Conservation (phyloP, 2,113 vertebrate species). For the Semnornis frantzii region DNA sequence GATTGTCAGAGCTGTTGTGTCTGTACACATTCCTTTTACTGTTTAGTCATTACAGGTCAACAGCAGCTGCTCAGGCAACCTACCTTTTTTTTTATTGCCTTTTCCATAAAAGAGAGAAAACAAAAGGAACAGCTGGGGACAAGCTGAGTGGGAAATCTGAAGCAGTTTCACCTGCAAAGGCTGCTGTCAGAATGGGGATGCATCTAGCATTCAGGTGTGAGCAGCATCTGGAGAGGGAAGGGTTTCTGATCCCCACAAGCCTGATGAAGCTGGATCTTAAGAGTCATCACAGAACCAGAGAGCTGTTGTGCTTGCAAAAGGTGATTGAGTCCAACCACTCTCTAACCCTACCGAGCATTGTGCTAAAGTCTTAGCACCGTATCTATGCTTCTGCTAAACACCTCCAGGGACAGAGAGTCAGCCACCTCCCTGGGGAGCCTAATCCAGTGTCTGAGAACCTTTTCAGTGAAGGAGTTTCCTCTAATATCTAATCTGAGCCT, state of each 20-base stretch:
- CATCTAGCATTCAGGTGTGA: neutral
- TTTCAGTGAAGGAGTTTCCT: too few species aligned
- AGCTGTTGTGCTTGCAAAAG: too few species aligned
- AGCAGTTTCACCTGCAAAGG: neutral
- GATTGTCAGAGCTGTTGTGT: neutral
- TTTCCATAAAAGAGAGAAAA: neutral
- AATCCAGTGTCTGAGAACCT: too few species aligned
- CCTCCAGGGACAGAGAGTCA: too few species aligned
- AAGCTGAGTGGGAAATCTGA: neutral
- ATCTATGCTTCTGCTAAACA: too few species aligned
- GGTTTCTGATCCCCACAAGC: neutral
- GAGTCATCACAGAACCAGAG: neutral
- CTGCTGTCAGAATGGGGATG: neutral
- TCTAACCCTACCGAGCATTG: too few species aligned
- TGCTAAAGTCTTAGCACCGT: too few species aligned
- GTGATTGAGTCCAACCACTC: too few species aligned
- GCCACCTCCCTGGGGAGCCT: too few species aligned
- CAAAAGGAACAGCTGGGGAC: neutral
- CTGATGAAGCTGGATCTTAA: neutral
- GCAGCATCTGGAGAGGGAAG: neutral
- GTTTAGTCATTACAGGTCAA: neutral
- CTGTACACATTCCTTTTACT: neutral
- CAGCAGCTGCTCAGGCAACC: neutral
- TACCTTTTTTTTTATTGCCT: constrained; percentile 9
- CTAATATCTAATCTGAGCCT: too few species aligned